Conservation (phyloP, 92 coral and sea anemone species). For the Plumapathes pennacea region DNA sequence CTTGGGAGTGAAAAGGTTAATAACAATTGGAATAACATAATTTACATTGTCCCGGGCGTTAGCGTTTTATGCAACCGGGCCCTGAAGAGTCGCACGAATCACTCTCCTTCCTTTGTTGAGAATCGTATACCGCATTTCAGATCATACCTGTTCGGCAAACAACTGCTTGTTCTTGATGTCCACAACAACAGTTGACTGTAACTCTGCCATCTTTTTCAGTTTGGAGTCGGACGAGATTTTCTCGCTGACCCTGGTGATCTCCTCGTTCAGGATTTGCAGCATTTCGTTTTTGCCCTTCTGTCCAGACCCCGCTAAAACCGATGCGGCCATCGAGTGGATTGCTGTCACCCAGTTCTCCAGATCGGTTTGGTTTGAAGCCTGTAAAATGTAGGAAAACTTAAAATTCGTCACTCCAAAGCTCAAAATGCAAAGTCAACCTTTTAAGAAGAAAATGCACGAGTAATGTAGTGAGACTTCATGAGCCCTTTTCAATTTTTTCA, state of each 20-base stretch:
- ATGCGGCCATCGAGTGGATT: constrained; percentile 89
- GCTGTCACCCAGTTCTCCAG: constrained; percentile 96
- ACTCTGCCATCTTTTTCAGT: constrained; percentile 98
- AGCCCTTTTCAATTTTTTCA: too few species aligned
- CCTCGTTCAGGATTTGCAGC: constrained; percentile 50
- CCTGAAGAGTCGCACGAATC: too few species aligned
- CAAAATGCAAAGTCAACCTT: too few species aligned
- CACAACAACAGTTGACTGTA: constrained; percentile 92
- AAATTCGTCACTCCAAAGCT: too few species aligned
- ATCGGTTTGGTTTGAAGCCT: constrained; percentile 96
- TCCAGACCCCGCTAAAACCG: constrained; percentile 70
- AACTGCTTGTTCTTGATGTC: constrained; percentile 89
- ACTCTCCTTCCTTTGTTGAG: too few species aligned
- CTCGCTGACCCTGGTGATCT: constrained; percentile 58
- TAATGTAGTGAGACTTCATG: too few species aligned
- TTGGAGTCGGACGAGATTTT: constrained; percentile 90
- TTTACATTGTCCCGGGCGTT: too few species aligned
- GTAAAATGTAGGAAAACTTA: background rate
- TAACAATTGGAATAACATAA: too few species aligned
- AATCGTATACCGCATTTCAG: too few species aligned
- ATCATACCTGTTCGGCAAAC: constrained; percentile 86
- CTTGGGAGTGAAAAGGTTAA: too few species aligned
- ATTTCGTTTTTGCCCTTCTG: constrained; percentile 85
- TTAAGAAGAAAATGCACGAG: too few species aligned
- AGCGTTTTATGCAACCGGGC: too few species aligned